phyloP scores from a whole-genome alignment of 2,797 vertebrate genomes.

The Galagoides demidoff region DNA sequence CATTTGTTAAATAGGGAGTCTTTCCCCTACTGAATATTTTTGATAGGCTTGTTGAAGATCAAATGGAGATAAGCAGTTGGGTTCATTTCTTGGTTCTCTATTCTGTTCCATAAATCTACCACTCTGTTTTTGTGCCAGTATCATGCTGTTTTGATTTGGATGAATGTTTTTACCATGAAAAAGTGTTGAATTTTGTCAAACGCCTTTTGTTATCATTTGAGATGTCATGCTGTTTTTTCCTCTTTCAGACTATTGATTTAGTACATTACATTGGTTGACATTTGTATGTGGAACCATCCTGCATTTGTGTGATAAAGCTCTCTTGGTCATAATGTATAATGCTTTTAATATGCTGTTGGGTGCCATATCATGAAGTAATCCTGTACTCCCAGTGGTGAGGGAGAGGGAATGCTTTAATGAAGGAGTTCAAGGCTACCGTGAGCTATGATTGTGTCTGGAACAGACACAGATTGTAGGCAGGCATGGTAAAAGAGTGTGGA shows the following conservation, averaged over 20 bases:
- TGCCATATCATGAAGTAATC: not conserved
- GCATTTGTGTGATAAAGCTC: not conserved
- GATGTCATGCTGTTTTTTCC: not conserved
- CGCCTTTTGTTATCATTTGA: conserved; percentile 34
- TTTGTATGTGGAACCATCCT: not conserved
- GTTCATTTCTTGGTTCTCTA: too few species aligned
- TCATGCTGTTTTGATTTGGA: too few species aligned
- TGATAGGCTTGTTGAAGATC: too few species aligned
- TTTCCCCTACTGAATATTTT: too few species aligned
- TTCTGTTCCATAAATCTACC: too few species aligned
- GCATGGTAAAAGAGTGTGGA: not conserved
- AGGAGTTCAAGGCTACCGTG: not conserved
- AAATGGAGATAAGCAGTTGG: too few species aligned
- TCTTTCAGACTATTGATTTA: not conserved
- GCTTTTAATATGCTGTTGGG: not conserved
- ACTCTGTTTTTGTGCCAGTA: too few species aligned
- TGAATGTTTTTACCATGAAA: not conserved
- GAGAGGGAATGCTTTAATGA: not conserved
- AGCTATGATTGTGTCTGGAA: not conserved
- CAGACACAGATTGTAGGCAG: not conserved
- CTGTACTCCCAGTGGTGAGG: not conserved
- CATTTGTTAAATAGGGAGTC: too few species aligned
- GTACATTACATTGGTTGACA: not conserved
- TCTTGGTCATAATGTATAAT: not conserved
- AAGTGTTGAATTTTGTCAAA: not conserved